Evolutionary conservation across 2,888 invertebrate species (phyloP).

Genomic region (Drosophila putrida): DNA sequence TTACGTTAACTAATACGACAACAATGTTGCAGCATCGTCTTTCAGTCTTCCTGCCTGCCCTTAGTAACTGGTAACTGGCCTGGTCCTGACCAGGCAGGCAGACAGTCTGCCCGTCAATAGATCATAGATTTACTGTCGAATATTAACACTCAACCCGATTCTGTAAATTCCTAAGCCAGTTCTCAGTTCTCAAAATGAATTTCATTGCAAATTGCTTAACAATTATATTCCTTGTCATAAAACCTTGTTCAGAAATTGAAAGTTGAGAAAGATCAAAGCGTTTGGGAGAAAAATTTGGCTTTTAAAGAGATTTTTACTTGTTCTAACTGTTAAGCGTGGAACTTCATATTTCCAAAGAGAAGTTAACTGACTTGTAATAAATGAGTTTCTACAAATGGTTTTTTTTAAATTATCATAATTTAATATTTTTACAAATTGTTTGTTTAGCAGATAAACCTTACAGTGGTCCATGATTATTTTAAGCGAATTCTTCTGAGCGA

Average conservation of each 20-base stretch:
- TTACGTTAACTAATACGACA: slow-evolving; percentile 79
- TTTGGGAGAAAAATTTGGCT: neutral
- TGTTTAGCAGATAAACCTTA: no score
- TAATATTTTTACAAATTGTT: no score
- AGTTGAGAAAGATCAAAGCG: neutral
- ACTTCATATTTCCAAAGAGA: no score
- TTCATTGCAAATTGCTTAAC: slow-evolving; percentile 8
- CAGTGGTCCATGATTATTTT: no score
- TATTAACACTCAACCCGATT: slow-evolving; percentile 1
- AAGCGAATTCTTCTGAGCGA: no score
- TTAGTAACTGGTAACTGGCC: neutral
- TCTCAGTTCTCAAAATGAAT: neutral
- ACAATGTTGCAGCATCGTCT: slow-evolving; percentile 66
- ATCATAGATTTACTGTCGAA: slow-evolving; percentile 17
- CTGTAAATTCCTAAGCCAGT: neutral
- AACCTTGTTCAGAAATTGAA: neutral
- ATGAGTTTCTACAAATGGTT: no score
- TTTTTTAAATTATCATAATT: no score
- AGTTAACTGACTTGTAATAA: no score
- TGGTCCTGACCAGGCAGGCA: neutral
- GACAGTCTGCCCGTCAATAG: slow-evolving; percentile 7
- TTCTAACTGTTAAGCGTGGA: neutral
- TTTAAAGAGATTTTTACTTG: neutral
- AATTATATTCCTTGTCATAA: neutral
- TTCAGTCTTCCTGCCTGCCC: neutral